A percentile compares a stretch with the other conserved stretches of the same genome.
Conservation (phyloP, 2,797 vertebrate species). For the Manis javanica region DNA sequence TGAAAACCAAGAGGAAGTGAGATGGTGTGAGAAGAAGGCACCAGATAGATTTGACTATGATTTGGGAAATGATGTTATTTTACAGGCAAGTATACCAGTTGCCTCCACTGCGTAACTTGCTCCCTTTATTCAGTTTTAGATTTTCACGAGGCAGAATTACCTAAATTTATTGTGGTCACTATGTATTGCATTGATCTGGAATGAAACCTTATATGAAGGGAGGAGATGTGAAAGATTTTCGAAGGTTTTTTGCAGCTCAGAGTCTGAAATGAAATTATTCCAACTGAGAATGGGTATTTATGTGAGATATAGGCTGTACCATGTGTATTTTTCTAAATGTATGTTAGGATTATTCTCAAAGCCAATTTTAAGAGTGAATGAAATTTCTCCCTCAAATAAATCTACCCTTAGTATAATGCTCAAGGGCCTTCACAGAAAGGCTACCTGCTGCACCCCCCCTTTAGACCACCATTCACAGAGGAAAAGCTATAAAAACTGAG, state of each 20-base stretch:
- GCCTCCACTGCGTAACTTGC: neutral
- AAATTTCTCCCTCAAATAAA: conserved; percentile 31
- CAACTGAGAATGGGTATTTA: neutral
- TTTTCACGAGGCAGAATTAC: neutral
- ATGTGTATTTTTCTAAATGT: conserved; percentile 23
- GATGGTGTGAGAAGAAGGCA: neutral
- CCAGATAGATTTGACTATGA: neutral
- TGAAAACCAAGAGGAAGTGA: neutral
- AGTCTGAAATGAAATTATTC: neutral
- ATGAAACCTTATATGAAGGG: neutral
- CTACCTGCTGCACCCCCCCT: neutral
- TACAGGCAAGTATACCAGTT: neutral
- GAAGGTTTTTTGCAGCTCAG: neutral
- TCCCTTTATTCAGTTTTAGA: neutral
- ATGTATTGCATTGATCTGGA: neutral
- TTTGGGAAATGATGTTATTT: neutral
- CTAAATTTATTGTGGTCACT: neutral
- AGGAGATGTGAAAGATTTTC: neutral
- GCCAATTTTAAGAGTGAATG: conserved; percentile 40
- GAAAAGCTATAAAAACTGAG: conserved; percentile 50
- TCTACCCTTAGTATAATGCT: neutral
- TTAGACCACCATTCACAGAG: neutral
- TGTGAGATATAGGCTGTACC: neutral
- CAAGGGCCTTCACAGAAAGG: neutral
- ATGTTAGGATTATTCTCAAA: neutral